phyloP scores from a whole-genome alignment of 2,113 vertebrate species.

The Geococcyx californianus region DNA sequence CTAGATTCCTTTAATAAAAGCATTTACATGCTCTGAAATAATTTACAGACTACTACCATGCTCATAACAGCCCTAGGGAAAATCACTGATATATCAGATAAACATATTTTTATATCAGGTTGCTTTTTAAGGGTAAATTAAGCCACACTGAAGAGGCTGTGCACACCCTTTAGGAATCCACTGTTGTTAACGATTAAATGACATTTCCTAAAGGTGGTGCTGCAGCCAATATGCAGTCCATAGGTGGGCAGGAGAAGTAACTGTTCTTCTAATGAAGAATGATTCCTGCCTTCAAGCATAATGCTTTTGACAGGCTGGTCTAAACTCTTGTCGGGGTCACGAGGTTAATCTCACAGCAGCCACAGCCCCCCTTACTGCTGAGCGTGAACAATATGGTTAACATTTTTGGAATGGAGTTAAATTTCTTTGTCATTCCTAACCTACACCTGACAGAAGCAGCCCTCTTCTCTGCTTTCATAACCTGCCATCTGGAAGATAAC shows the following conservation, averaged over 20 bases:
- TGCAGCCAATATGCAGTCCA: slow-evolving; percentile 28
- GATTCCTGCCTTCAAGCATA: slow-evolving; percentile 22
- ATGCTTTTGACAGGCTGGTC: slow-evolving; percentile 46
- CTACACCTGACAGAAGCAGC: slow-evolving; percentile 25
- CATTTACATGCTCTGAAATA: not conserved
- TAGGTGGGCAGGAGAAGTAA: slow-evolving; percentile 29
- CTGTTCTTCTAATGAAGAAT: slow-evolving; percentile 11
- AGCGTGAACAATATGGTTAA: slow-evolving; percentile 60
- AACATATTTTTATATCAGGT: not conserved
- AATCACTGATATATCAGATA: not conserved
- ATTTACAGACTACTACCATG: not conserved
- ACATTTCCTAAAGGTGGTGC: slow-evolving; percentile 55
- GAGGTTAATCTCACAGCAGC: slow-evolving; percentile 53
- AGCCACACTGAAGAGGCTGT: not conserved
- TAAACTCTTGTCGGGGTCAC: slow-evolving; percentile 59
- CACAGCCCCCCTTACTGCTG: slow-evolving; percentile 40
- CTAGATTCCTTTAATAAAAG: not conserved
- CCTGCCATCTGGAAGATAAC: slow-evolving; percentile 54
- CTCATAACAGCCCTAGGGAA: not conserved
- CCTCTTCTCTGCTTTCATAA: slow-evolving; percentile 45
- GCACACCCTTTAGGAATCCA: not conserved
- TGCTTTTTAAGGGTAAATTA: not conserved
- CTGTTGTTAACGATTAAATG: slow-evolving; percentile 45
- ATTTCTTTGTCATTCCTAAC: slow-evolving; percentile 43
- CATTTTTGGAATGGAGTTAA: slow-evolving; percentile 57